A percentile compares a stretch with the other conserved stretches of the same genome.
These are phyloP conservation scores for Scaptomyza parva DNA, from an alignment of 2,888 invertebrate species.

Conservation along the genomic window DNA sequence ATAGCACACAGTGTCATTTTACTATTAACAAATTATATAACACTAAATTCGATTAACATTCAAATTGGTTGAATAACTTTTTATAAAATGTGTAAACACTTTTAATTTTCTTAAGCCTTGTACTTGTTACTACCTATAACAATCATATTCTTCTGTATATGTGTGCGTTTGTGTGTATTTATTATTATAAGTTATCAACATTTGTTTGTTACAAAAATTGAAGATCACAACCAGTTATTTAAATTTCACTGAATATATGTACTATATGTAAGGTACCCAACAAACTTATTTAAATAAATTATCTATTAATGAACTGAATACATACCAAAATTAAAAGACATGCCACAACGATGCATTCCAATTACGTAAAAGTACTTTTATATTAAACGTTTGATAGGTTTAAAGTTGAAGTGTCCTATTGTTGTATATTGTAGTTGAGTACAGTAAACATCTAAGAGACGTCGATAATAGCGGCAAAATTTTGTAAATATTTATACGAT, in stretches of 20 bases:
- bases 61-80: constrained; percentile 26
- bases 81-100: constrained; percentile 31
- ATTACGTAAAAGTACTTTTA: constrained; percentile 49
- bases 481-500: constrained; percentile 43
- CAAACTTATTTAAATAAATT: constrained; percentile 9
- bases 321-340: constrained; percentile 71
- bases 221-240: constrained; percentile 58
- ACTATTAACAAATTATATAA: constrained; percentile 30
- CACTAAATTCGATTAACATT: constrained; percentile 50
- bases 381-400: constrained; percentile 25
- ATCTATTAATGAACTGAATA: constrained; percentile 40
- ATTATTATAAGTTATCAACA: constrained; percentile 14
- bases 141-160: constrained; percentile 8
- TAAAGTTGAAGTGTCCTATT: constrained; percentile 37
- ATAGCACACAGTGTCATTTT: constrained; percentile 3
- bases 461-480: constrained; percentile 55
- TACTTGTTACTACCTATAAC: constrained; percentile 4
- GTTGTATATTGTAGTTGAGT: constrained; percentile 34
- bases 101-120: constrained; percentile 8
- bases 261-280: constrained; percentile 14
- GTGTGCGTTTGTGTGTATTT: not conserved
- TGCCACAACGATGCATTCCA: constrained; percentile 68
- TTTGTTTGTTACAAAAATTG: constrained; percentile 25
- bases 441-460: constrained; percentile 58
- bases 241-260: not conserved